Evolutionary conservation across 2,797 vertebrate species (phyloP).

Genomic region (Stomatorhinus walkeri): DNA sequence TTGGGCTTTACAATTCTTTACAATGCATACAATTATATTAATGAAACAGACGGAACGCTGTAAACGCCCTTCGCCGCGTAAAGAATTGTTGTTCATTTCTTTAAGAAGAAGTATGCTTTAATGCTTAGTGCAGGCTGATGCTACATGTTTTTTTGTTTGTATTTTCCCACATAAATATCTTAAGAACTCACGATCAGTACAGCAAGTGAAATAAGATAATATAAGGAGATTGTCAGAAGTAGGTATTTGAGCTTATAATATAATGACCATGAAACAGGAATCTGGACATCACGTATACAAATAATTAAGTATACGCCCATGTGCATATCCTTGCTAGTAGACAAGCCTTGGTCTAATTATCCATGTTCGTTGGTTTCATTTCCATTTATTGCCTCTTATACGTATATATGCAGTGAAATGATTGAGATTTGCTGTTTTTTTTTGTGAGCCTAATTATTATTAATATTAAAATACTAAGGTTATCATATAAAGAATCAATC

Average conservation of each 20-base stretch:
- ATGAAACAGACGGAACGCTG: neutral
- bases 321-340: neutral
- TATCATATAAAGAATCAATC: neutral
- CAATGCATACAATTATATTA: neutral
- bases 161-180: neutral
- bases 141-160: neutral
- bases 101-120: conserved; percentile 5
- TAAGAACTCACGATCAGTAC: neutral
- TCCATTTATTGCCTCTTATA: neutral
- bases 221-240: neutral
- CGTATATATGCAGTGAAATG: neutral
- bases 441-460: neutral
- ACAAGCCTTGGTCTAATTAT: neutral
- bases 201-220: neutral
- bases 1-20: neutral
- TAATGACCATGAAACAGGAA: neutral
- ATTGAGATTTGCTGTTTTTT: neutral
- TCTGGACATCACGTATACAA: neutral
- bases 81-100: conserved; percentile 1
- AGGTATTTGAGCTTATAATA: neutral
- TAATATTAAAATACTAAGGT: neutral
- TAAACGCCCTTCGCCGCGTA: neutral
- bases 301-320: neutral
- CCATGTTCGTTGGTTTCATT: neutral
- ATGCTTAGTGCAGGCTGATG: neutral